Evolutionary conservation across 2,113 vertebrate genomes (phyloP).

Genomic region (Charina bottae): DNA sequence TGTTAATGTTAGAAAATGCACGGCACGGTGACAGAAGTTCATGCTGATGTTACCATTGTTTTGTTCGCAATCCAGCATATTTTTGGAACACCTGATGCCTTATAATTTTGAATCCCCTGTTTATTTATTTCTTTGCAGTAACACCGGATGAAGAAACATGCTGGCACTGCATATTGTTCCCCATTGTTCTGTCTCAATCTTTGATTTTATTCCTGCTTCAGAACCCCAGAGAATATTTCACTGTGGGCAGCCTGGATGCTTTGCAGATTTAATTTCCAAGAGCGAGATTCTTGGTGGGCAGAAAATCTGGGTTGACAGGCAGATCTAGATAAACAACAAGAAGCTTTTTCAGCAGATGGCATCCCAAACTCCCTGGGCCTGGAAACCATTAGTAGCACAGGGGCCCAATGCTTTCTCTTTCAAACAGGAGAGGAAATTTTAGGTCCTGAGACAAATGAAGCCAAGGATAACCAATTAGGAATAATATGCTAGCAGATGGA

Average conservation of each 20-base stretch:
- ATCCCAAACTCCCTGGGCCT: not conserved
- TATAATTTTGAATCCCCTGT: not conserved
- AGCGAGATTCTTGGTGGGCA: slow-evolving; percentile 34
- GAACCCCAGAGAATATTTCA: slow-evolving; percentile 28
- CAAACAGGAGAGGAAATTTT: slow-evolving; percentile 27
- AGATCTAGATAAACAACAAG: not conserved
- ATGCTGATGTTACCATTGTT: not conserved
- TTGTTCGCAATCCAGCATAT: no score
- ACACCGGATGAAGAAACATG: not conserved
- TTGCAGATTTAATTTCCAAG: slow-evolving; percentile 42
- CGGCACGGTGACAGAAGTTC: not conserved
- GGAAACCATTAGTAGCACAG: slow-evolving; percentile 34
- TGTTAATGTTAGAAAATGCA: not conserved
- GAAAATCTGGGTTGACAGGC: slow-evolving; percentile 26
- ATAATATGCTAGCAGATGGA: not conserved
- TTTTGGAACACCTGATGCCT: not conserved
- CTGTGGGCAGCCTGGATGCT: slow-evolving; percentile 10
- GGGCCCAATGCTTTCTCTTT: not conserved
- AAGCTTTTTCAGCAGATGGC: slow-evolving; percentile 10
- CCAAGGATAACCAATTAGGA: slow-evolving; percentile 32
- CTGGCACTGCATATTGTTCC: not conserved
- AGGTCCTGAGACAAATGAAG: slow-evolving; percentile 14
- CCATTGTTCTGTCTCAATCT: not conserved
- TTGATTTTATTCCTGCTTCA: not conserved
- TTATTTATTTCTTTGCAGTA: not conserved